phyloP scores from a whole-genome alignment of 1,140 invertebrate species.

The Drosophila pandora region DNA sequence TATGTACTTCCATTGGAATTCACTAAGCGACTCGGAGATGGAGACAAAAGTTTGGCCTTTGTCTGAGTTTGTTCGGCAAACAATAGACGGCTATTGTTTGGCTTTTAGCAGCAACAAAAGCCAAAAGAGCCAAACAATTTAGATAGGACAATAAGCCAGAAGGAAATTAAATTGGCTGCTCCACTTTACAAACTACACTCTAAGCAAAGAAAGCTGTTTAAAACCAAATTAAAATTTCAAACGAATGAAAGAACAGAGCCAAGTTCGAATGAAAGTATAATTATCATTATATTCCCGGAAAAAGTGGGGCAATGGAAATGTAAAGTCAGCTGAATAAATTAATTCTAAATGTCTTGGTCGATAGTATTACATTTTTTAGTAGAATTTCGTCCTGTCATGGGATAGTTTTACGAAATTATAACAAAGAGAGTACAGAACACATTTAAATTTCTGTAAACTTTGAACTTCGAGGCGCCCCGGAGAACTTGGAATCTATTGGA shows the following conservation, averaged over 20 bases:
- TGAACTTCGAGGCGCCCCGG: not conserved
- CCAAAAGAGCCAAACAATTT: constrained; percentile 67
- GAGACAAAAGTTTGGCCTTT: constrained; percentile 55
- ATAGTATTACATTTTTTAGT: not conserved
- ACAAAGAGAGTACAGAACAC: not conserved
- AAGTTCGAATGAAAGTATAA: constrained; percentile 17
- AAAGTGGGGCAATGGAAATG: constrained; percentile 5
- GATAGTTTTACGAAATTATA: not conserved
- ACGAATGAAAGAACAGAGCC: constrained; percentile 1
- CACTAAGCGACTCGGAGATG: constrained; percentile 45
- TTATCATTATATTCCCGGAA: constrained; percentile 31
- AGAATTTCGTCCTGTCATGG: not conserved
- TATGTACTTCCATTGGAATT: constrained; percentile 30
- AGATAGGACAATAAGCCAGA: constrained; percentile 66
- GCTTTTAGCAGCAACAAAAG: constrained; percentile 76
- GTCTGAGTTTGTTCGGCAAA: constrained; percentile 60
- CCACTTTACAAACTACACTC: constrained; percentile 24
- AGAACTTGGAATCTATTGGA: not conserved
- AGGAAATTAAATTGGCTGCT: constrained; percentile 59
- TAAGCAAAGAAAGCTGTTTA: constrained; percentile 48
- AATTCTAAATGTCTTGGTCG: not conserved
- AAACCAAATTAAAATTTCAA: constrained; percentile 44
- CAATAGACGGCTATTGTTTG: constrained; percentile 74
- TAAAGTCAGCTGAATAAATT: constrained; percentile 29
- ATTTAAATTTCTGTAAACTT: not conserved